These are phyloP conservation scores for Hydractinia symbiolongicarpus DNA, from an alignment of 30 jellyfish, hydroid and myxozoan species.

Conservation along the genomic window DNA sequence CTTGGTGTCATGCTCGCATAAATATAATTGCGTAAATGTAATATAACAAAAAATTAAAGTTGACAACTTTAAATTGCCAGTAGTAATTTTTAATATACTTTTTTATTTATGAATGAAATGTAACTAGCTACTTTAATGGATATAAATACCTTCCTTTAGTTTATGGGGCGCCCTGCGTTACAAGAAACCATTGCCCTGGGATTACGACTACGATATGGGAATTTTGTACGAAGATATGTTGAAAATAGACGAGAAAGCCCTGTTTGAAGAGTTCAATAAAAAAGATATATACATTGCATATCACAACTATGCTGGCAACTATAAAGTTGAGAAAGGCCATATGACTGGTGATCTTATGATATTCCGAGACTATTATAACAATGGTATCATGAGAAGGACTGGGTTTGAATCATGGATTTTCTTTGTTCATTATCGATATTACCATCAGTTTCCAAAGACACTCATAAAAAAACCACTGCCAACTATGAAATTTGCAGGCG, in stretches of 20 bases:
- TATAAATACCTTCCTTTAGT: conserved; percentile 24
- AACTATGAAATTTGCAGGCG: conserved; percentile 55
- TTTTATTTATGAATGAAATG: too few species aligned
- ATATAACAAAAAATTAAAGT: too few species aligned
- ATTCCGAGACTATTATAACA: conserved; percentile 38
- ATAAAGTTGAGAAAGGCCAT: conserved; percentile 33
- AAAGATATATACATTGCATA: conserved; percentile 45
- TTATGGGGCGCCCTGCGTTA: conserved; percentile 91
- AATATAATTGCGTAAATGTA: too few species aligned
- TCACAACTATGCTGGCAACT: conserved; percentile 69
- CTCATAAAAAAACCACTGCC: conserved; percentile 52
- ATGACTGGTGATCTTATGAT: conserved; percentile 74
- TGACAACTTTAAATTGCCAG: too few species aligned
- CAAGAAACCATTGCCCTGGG: conserved; percentile 88
- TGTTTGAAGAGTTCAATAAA: conserved; percentile 29
- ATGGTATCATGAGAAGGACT: conserved; percentile 49
- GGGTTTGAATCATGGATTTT: conserved; percentile 80
- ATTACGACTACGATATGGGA: conserved; percentile 75
- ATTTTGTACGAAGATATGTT: conserved; percentile 47
- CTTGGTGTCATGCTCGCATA: too few species aligned
- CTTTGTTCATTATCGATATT: conserved; percentile 62
- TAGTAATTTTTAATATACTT: too few species aligned
- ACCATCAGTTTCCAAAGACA: conserved; percentile 68
- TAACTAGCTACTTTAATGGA: too few species aligned
- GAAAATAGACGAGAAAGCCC: conserved; percentile 21